Conservation (phyloP, 2,113 vertebrate genomes). For the Pedionomus torquatus region DNA sequence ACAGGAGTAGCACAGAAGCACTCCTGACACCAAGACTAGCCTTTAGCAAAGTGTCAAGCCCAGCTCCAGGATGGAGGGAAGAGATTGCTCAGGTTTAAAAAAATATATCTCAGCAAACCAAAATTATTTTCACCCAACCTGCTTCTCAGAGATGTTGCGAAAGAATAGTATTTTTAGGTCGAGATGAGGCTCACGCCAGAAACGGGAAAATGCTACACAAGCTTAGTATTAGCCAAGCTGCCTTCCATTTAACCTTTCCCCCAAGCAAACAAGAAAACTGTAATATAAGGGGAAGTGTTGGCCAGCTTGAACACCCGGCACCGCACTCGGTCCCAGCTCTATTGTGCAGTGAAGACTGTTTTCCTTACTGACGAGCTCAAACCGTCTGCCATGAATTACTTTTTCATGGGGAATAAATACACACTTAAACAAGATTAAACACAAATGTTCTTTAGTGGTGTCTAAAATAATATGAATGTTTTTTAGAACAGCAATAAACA, state of each 20-base stretch:
- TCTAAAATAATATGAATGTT: slow-evolving; percentile 64
- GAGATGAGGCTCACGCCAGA: background rate
- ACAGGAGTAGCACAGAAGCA: background rate
- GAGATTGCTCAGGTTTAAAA: background rate
- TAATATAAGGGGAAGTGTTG: background rate
- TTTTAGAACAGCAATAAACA: slow-evolving; percentile 62
- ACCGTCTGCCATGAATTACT: slow-evolving; percentile 49
- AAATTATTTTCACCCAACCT: background rate
- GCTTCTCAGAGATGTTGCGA: background rate
- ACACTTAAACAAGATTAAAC: slow-evolving; percentile 63
- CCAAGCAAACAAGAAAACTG: background rate
- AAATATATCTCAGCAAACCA: background rate
- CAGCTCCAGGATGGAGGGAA: background rate
- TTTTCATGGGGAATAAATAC: slow-evolving; percentile 56
- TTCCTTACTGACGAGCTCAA: slow-evolving; percentile 29
- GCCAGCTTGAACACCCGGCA: background rate
- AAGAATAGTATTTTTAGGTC: background rate
- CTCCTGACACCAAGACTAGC: background rate
- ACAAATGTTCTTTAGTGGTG: slow-evolving; percentile 52
- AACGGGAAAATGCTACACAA: background rate
- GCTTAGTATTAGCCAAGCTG: background rate
- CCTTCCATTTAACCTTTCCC: background rate
- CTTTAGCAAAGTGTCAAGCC: background rate
- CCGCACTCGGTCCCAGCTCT: background rate
- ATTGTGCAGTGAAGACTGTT: slow-evolving; percentile 19